Base-by-base conservation (phyloP, 2,113 vertebrate species). In the Fregetta grallaria region DNA sequence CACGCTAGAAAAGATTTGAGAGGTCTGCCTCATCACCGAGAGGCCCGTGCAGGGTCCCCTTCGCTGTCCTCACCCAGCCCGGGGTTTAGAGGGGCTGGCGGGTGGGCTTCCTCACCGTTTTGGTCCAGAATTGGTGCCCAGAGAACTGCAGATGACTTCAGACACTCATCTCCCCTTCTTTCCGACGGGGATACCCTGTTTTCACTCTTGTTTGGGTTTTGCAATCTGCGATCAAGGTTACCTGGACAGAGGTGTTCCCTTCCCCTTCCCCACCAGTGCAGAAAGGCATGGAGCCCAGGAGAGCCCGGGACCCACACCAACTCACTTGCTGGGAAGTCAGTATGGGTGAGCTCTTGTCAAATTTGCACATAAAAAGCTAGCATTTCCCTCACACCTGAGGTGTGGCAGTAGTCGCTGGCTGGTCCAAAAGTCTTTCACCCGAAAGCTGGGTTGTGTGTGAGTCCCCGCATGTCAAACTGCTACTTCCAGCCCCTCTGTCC, bases 291-390 rank as follows among this genome's bases (percentile, higher is more conserved):
- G 34, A 56, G 42, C 25, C 16, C 74, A 21, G 38, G 59, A 36
- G 15, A 73, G 50, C 21, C 34, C 32, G 11, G 44, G 42, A 42
- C 36, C 36, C 44, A 52, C 66, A 38, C 11, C 6, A 3, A 18
- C 26, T 32, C 42, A 34, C 23, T 25, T 23, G 4, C 0, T 3
- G 34, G 40, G 61, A 78, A 10, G 13, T 11, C 0, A 0, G n/a
- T 79, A 47, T 3, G 2, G 34, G 36, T 20, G 30, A 63, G 26
- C 26, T 74, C 42, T 62, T 52, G 7, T 13, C 56, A 94, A 65
- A 63, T 36, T 10, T 40, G 44, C 15, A 14, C 7, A 11, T 38
- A 72, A 42, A 72, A 56, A 87, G 27, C 32, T 61, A 83, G 71
- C 2, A 4, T 50, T 50, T 78, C 61, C 55, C 81, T 84, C 50